phyloP scores from a whole-genome alignment of 2,888 invertebrate species.

The Chrysotoxum bicinctum region DNA sequence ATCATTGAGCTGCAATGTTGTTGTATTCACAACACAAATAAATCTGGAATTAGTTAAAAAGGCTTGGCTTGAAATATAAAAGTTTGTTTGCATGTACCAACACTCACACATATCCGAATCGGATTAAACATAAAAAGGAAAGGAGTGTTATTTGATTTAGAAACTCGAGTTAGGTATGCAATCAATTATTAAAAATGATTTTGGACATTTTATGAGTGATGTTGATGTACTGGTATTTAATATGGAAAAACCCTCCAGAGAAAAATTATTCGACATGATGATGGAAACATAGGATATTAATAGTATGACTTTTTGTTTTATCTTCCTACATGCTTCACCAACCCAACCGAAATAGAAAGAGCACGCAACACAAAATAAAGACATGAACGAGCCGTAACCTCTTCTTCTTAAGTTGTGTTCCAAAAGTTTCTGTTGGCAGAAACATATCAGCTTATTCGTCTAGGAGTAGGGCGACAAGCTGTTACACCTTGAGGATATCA shows the following conservation, averaged over 20 bases:
- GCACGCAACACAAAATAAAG: too few relatives aligned
- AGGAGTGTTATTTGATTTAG: neutral
- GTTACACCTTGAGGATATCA: too few relatives aligned
- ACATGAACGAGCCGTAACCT: too few relatives aligned
- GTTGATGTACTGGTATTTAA: neutral
- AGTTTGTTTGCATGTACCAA: neutral
- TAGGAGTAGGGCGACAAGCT: too few relatives aligned
- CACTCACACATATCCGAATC: neutral
- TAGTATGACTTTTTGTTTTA: too few relatives aligned
- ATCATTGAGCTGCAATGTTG: neutral
- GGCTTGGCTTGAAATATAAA: neutral
- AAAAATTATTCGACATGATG: neutral
- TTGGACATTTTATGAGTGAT: neutral
- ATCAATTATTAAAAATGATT: neutral
- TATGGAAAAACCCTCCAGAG: neutral
- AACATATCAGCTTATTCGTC: too few relatives aligned
- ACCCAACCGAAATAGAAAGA: too few relatives aligned
- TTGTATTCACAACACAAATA: slow-evolving; percentile 25
- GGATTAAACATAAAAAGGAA: neutral
- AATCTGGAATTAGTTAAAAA: slow-evolving; percentile 21
- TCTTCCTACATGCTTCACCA: too few relatives aligned
- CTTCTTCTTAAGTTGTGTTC: too few relatives aligned
- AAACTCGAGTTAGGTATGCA: neutral
- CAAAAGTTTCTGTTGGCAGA: too few relatives aligned
- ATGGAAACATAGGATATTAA: too few relatives aligned